These are phyloP conservation scores for Petrocephalus schoutedeni DNA, from an alignment of 2,797 vertebrate genomes.

Conservation along the genomic window DNA sequence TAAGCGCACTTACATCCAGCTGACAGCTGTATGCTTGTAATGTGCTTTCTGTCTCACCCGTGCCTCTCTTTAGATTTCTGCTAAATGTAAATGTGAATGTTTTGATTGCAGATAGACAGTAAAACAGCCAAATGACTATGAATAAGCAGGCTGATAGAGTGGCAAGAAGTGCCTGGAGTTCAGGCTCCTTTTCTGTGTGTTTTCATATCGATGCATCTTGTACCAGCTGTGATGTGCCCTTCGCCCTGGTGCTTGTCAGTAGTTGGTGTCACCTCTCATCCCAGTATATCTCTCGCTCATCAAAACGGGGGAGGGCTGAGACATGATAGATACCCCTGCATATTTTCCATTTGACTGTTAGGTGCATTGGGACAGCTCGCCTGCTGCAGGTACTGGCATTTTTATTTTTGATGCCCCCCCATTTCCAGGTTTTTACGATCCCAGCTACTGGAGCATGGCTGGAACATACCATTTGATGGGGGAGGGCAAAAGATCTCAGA, in stretches of 20 bases:
- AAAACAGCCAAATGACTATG: not conserved
- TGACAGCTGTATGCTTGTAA: not conserved
- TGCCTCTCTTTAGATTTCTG: not conserved
- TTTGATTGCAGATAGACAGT: not conserved
- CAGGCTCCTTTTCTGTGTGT: not conserved
- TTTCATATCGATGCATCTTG: not conserved
- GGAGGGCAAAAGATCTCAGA: not conserved
- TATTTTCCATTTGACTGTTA: not conserved
- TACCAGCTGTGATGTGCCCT: not conserved
- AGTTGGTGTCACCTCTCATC: not conserved
- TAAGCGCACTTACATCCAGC: not conserved
- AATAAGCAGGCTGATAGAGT: not conserved
- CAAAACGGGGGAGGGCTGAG: not conserved
- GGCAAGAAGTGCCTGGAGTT: not conserved
- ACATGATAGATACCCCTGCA: conserved; percentile 2
- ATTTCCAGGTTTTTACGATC: not conserved
- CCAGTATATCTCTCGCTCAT: not conserved
- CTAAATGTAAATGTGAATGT: not conserved
- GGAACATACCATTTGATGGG: not conserved
- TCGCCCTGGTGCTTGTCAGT: not conserved
- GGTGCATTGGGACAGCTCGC: not conserved
- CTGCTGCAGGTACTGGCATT: too few species aligned
- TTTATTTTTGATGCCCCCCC: conserved; percentile 3
- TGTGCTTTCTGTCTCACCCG: not conserved
- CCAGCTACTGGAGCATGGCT: not conserved